Conservation (phyloP, 2,797 vertebrate species). For the Ambastaia sidthimunki region DNA sequence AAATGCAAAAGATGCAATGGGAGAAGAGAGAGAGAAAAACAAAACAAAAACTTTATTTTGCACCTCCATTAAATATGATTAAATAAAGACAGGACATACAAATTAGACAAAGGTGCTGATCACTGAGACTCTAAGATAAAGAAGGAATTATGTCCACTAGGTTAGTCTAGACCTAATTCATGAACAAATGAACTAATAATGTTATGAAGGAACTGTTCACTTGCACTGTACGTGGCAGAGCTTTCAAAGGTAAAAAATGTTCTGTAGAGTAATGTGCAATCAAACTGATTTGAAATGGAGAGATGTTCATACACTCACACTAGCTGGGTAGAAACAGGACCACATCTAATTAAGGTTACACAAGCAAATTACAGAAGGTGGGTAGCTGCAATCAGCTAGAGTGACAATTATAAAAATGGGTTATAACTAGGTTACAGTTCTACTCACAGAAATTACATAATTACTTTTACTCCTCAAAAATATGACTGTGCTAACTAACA, state of each 20-base stretch:
- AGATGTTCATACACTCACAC: not conserved
- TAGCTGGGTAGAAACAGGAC: slow-evolving; percentile 13
- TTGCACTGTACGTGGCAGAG: not conserved
- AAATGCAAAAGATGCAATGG: not conserved
- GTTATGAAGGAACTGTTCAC: not conserved
- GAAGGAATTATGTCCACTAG: too few species aligned
- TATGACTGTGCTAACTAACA: slow-evolving; percentile 11
- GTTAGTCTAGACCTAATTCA: too few species aligned
- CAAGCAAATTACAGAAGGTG: slow-evolving; percentile 31
- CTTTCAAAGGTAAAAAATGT: not conserved
- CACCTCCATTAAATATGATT: not conserved
- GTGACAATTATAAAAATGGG: slow-evolving; percentile 36
- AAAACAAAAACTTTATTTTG: not conserved
- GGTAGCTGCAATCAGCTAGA: slow-evolving; percentile 34
- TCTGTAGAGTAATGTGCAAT: not conserved
- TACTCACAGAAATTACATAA: slow-evolving; percentile 27
- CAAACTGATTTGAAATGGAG: slow-evolving; percentile 8
- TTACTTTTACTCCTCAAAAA: slow-evolving; percentile 14
- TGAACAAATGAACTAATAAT: too few species aligned
- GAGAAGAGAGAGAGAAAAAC: slow-evolving; percentile 2
- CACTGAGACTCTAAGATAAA: too few species aligned
- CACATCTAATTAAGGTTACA: slow-evolving; percentile 36
- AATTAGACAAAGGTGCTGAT: too few species aligned
- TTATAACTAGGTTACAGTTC: slow-evolving; percentile 18
- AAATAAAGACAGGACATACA: too few species aligned